Percentiles rank a stretch among this genome's conserved stretches.
phyloP scores from a whole-genome alignment of 2,888 invertebrate genomes.

The Loripinus fragilis region DNA sequence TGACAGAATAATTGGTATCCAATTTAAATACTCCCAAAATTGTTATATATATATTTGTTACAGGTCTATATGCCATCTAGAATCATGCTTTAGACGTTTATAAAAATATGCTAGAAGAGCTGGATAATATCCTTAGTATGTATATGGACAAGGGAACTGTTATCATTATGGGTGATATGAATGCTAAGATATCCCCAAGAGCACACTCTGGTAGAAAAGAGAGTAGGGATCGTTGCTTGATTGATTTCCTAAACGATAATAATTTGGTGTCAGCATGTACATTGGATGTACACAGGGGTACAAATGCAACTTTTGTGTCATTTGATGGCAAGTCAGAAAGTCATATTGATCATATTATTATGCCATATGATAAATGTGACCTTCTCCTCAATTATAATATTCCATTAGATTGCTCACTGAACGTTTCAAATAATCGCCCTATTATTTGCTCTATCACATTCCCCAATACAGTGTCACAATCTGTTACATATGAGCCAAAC shows the following conservation, averaged over 20 bases:
- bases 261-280: not conserved
- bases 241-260: not conserved
- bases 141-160: not conserved
- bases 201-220: not conserved
- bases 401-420: too few species aligned
- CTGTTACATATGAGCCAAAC: not conserved
- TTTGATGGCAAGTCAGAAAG: not conserved
- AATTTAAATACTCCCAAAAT: not conserved
- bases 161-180: not conserved
- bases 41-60: not conserved
- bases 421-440: not conserved
- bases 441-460: not conserved
- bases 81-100: not conserved
- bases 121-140: not conserved
- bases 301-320: not conserved
- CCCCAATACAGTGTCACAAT: not conserved
- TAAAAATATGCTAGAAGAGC: not conserved
- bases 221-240: too few species aligned
- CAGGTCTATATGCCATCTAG: slow-evolving; percentile 21
- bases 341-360: not conserved
- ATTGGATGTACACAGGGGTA: not conserved
- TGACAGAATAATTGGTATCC: slow-evolving; percentile 20
- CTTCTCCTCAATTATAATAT: not conserved
- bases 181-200: not conserved
- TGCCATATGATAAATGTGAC: not conserved